Evolutionary conservation across 1,140 invertebrate genomes (phyloP).

Genomic region (Pinna nobilis): DNA sequence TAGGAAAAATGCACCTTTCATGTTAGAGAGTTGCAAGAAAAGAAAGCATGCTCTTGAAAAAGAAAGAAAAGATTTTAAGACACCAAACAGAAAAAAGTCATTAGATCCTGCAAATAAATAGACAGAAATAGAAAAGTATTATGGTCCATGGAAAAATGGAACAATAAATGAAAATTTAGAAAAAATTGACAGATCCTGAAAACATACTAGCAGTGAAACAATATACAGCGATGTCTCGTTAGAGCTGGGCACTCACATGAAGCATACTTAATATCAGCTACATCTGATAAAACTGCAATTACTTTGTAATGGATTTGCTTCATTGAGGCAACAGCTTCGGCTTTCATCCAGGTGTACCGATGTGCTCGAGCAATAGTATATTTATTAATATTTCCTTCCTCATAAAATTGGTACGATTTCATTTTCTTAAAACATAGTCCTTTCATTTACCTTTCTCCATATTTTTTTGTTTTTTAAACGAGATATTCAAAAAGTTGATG

Average conservation of each 20-base stretch:
- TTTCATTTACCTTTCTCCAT: neutral
- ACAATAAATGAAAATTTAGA: no score
- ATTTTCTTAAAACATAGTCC: neutral
- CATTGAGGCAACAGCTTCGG: neutral
- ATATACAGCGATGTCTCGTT: no score
- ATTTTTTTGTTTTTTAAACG: neutral
- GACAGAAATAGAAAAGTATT: no score
- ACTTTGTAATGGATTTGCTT: neutral
- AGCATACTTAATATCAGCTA: neutral
- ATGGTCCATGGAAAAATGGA: no score
- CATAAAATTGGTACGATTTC: neutral
- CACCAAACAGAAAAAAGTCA: no score
- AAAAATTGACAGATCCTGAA: no score
- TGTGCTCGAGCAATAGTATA: neutral
- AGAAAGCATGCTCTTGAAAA: no score
- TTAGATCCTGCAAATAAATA: no score
- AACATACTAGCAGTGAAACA: no score
- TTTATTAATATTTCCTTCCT: neutral
- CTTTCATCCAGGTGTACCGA: neutral
- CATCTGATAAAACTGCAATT: neutral
- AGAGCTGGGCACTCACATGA: neutral
- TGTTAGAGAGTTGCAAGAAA: no score
- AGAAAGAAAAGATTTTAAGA: no score
- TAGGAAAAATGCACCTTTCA: no score
- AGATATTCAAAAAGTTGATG: neutral